Evolutionary conservation across 2,797 vertebrate species (phyloP).

Genomic region (Neoniphon sammara): DNA sequence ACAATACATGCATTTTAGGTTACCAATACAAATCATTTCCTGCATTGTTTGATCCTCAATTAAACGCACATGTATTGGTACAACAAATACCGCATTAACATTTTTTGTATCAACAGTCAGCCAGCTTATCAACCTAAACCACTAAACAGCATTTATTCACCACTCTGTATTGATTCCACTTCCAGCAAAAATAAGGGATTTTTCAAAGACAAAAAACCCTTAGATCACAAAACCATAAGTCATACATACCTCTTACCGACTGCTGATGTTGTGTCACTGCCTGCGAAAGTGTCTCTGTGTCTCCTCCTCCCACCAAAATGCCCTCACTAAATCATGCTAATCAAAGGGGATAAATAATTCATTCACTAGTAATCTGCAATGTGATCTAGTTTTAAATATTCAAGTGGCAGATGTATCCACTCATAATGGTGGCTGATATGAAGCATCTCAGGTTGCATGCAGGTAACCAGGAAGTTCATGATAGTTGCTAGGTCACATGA

Average conservation of each 20-base stretch:
- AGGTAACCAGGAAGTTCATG: slow-evolving; percentile 77
- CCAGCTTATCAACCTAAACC: background rate
- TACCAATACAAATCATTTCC: background rate
- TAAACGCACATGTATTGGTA: no score
- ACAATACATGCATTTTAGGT: background rate
- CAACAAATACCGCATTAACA: no score
- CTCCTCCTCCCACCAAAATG: slow-evolving; percentile 55
- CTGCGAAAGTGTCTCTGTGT: slow-evolving; percentile 65
- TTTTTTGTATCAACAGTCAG: background rate
- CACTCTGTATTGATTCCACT: slow-evolving; percentile 10
- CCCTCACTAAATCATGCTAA: slow-evolving; percentile 75
- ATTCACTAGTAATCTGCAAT: slow-evolving; percentile 77
- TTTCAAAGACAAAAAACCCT: slow-evolving; percentile 35
- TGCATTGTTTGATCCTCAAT: background rate
- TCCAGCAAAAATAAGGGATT: background rate
- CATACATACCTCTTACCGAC: slow-evolving; percentile 72
- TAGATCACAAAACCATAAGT: slow-evolving; percentile 53
- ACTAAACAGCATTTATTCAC: background rate
- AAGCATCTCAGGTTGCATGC: slow-evolving; percentile 77
- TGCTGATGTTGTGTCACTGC: slow-evolving; percentile 39
- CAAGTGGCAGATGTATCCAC: slow-evolving; percentile 78
- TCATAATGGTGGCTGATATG: slow-evolving; percentile 83
- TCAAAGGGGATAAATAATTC: slow-evolving; percentile 81
- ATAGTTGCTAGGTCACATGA: slow-evolving; percentile 73
- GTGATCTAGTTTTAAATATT: slow-evolving; percentile 83